A percentile compares a stretch with the other conserved stretches of the same genome.
These are phyloP conservation scores for Bergia puertoricense DNA, from an alignment of 92 coral and sea anemone species.

Conservation along the genomic window DNA sequence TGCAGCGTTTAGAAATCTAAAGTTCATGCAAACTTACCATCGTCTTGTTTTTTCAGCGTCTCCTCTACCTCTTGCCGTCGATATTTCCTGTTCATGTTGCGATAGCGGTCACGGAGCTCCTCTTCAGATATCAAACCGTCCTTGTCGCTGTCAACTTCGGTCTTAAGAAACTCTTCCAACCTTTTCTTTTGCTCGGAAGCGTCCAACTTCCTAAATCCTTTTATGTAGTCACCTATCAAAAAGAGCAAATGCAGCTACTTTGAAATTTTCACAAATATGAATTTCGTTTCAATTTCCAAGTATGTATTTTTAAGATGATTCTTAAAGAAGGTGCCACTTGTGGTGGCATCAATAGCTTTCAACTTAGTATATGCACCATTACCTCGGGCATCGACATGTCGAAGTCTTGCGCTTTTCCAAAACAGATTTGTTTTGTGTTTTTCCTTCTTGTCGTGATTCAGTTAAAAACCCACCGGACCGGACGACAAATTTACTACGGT, in stretches of 20 bases:
- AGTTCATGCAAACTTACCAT: slow-evolving; percentile 50
- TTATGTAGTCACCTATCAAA: slow-evolving; percentile 26
- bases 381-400: too few relatives aligned
- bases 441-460: too few relatives aligned
- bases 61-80: slow-evolving; percentile 68
- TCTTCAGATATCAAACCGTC: slow-evolving; percentile 83
- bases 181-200: slow-evolving; percentile 30
- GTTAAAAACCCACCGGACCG: too few relatives aligned
- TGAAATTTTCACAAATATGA: too few relatives aligned
- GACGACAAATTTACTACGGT: too few relatives aligned
- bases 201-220: slow-evolving; percentile 24
- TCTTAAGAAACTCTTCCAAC: slow-evolving; percentile 60
- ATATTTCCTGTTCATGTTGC: slow-evolving; percentile 64
- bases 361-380: too few relatives aligned
- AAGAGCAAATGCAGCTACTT: background rate
- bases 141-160: slow-evolving; percentile 76
- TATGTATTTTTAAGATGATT: background rate
- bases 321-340: too few relatives aligned
- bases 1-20: background rate
- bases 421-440: too few relatives aligned
- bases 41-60: slow-evolving; percentile 75
- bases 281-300: background rate
- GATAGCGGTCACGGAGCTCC: slow-evolving; percentile 72
- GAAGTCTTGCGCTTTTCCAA: too few relatives aligned
- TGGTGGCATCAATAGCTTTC: background rate